Base-by-base conservation (phyloP, 2,113 vertebrate species). In the Oplegnathus fasciatus region DNA sequence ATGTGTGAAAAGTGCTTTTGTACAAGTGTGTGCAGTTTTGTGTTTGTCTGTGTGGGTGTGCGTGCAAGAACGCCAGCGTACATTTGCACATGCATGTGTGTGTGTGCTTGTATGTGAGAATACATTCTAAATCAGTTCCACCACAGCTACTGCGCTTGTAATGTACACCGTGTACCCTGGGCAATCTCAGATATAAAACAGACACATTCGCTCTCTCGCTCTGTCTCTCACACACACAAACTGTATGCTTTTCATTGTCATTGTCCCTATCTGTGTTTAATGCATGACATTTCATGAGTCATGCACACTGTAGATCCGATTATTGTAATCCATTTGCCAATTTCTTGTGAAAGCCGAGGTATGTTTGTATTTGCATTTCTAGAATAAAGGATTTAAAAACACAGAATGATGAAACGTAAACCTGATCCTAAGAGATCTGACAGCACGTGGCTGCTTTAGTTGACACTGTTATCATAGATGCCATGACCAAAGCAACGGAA, bases 111-210 rank as follows among this genome's bases (percentile, higher is more conserved):
- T 62, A 48, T 24, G 24, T 65, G 52, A 37, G 34, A 42, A 34
- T 30, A 20, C n/a, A 32, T 32, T 75, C 26, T 64, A 48, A 88
- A 85, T 77, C 73, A 32, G 54, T 75, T 72, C 75, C 74, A 28
- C n/a, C 42, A 24, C 55, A 65, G 69, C 24, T 28, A 11, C 44
- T 44, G 46, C 52, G 26, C 37, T 48, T 86, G 48, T 84, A 74
- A 61, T 10, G 48, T 22, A 74, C 81, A 74, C 72, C 22, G 2
- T 77, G 77, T 64, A 40, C 80, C 4, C 48, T 54, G 50, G 42
- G 42, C 24, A 61, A 46, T 61, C 42, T 61, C 32, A 60, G 60
- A 68, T 34, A 57, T 32, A 62, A 62, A 62, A 34, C 70, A 44
- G 57, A 26, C 34, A 48, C 1, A 22, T 9, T 11, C 72, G 42